Evolutionary conservation across 2,113 vertebrate species (phyloP).

Genomic region (Castor canadensis): DNA sequence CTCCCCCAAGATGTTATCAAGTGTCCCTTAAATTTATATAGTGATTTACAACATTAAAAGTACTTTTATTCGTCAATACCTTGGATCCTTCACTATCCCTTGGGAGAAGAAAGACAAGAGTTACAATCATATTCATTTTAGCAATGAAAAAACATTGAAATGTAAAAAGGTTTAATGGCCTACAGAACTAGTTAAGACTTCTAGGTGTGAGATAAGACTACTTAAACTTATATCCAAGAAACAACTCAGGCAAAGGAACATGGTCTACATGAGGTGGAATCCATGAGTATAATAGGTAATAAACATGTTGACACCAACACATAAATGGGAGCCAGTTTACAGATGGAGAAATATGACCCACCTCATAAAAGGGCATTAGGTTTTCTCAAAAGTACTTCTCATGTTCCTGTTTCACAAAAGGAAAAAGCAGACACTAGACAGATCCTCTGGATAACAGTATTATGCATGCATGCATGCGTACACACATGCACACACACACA

Average conservation of each 20-base stretch:
- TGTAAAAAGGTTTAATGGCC: background rate
- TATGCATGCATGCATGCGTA: background rate
- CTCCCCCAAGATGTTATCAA: background rate
- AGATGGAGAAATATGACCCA: background rate
- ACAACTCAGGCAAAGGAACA: background rate
- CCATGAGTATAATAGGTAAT: background rate
- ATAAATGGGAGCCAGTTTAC: background rate
- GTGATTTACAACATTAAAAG: background rate
- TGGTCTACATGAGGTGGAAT: background rate
- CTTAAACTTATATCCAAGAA: background rate
- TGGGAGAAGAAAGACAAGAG: background rate
- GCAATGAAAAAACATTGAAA: background rate
- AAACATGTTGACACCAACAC: background rate
- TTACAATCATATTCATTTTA: background rate
- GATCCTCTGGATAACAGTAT: background rate
- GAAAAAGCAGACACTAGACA: background rate
- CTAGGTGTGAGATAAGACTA: background rate
- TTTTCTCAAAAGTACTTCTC: background rate
- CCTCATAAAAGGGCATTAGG: background rate
- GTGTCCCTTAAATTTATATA: background rate
- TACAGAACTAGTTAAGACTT: background rate
- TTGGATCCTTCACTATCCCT: background rate
- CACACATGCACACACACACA: background rate
- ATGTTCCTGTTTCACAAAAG: background rate
- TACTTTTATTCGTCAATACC: background rate